Percentiles rank a stretch among this genome's conserved stretches.
These are phyloP conservation scores for Melipona quadrifasciata DNA, from an alignment of 1,140 invertebrate genomes.

Conservation along the genomic window DNA sequence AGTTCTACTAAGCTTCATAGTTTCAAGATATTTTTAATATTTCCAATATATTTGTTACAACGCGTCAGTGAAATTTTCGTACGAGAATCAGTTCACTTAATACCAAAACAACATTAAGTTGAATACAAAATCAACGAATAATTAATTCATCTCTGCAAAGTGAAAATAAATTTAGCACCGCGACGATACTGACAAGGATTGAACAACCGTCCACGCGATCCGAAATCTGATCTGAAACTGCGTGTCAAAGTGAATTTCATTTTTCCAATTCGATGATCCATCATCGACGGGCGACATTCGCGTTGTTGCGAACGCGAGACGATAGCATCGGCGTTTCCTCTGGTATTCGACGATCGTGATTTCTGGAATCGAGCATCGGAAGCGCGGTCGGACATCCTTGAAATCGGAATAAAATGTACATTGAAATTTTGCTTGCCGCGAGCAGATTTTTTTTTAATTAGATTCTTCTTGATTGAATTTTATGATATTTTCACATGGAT, in stretches of 20 bases:
- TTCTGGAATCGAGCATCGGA: background rate
- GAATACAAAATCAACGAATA: too few relatives aligned
- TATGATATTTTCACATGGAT: too few relatives aligned
- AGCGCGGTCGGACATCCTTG: too few relatives aligned
- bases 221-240: background rate
- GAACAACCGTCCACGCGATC: background rate
- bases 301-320: background rate
- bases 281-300: conserved; percentile 9
- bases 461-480: too few relatives aligned
- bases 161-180: background rate
- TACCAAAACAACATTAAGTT: too few relatives aligned
- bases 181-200: background rate
- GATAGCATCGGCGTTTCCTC: conserved; percentile 4
- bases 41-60: background rate
- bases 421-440: background rate
- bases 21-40: background rate
- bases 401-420: background rate
- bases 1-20: too few relatives aligned
- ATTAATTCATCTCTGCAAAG: background rate
- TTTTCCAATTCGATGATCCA: conserved; percentile 25
- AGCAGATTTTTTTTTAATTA: too few relatives aligned
- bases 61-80: background rate
- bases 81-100: too few relatives aligned
- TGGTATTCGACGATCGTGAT: background rate
- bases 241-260: conserved; percentile 30